These are phyloP conservation scores for Lacerta agilis DNA, from an alignment of 2,797 vertebrate species.

Conservation along the genomic window DNA sequence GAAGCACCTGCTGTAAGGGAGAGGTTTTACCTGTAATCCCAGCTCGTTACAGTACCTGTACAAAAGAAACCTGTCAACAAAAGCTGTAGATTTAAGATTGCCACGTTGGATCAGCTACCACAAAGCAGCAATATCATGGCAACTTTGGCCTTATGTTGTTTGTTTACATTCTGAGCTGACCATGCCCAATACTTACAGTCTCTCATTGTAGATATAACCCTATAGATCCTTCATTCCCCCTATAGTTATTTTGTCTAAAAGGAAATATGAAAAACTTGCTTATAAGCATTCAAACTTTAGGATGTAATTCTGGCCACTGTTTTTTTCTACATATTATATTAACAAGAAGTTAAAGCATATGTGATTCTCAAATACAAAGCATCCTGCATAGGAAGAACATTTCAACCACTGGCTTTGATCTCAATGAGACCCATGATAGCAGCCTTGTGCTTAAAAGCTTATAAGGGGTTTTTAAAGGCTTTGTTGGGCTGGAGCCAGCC, in stretches of 20 bases:
- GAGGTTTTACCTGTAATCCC: too few species aligned
- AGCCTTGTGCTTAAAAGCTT: neutral
- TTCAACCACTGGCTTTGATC: neutral
- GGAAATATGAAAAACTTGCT: neutral
- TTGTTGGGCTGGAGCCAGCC: neutral
- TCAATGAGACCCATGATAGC: neutral
- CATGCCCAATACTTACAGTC: neutral
- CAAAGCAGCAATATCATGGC: neutral
- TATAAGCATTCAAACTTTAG: neutral
- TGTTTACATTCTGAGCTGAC: neutral
- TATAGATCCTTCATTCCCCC: too few species aligned
- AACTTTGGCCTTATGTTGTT: neutral
- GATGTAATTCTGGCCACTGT: neutral
- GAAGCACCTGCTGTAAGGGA: too few species aligned
- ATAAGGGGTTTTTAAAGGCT: neutral
- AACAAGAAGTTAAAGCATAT: neutral
- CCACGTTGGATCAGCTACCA: neutral
- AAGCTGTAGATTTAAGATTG: neutral
- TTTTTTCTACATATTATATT: neutral
- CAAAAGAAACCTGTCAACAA: too few species aligned
- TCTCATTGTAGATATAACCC: neutral
- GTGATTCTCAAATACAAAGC: neutral
- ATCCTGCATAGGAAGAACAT: rapidly evolving
- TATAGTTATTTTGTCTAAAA: neutral
- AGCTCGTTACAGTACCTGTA: too few species aligned